A percentile compares a stretch with the other conserved stretches of the same genome.
These are phyloP conservation scores for Corbicula japonica DNA, from an alignment of 2,888 invertebrate genomes.

Conservation along the genomic window DNA sequence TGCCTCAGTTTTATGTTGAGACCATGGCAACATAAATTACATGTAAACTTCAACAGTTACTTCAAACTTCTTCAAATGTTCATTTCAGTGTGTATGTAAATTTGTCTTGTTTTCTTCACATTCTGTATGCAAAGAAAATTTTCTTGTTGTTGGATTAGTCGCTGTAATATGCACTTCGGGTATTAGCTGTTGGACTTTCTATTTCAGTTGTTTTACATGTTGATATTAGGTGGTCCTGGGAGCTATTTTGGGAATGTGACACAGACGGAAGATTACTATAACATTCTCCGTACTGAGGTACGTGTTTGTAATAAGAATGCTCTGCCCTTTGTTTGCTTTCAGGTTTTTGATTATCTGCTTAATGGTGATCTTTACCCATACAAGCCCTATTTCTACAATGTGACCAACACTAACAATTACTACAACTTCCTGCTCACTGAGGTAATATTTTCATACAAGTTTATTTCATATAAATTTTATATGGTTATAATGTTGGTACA, in stretches of 20 bases:
- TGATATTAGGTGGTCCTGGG: conserved; percentile 80
- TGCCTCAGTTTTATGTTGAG: too few relatives aligned
- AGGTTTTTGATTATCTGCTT: conserved; percentile 85
- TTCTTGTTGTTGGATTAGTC: too few relatives aligned
- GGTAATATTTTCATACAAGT: too few relatives aligned
- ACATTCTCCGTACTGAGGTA: conserved; percentile 79
- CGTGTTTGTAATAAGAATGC: not conserved
- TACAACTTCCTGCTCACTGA: conserved; percentile 82
- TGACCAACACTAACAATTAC: conserved; percentile 82
- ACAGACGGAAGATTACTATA: conserved; percentile 80
- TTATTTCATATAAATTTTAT: too few relatives aligned
- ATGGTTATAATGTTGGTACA: too few relatives aligned
- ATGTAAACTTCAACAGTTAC: too few relatives aligned
- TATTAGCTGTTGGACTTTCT: not conserved
- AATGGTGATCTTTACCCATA: conserved; percentile 82
- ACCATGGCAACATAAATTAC: too few relatives aligned
- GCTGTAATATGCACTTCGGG: not conserved
- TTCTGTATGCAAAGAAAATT: too few relatives aligned
- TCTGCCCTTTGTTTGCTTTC: conserved; percentile 86
- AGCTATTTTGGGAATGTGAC: conserved; percentile 81
- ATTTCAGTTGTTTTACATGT: conserved; percentile 87
- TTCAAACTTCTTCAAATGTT: too few relatives aligned
- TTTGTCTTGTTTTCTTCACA: too few relatives aligned
- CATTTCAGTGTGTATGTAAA: too few relatives aligned
- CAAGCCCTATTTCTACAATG: conserved; percentile 83